phyloP scores from a whole-genome alignment of 1,140 invertebrate genomes.

The Drosophila truncata region DNA sequence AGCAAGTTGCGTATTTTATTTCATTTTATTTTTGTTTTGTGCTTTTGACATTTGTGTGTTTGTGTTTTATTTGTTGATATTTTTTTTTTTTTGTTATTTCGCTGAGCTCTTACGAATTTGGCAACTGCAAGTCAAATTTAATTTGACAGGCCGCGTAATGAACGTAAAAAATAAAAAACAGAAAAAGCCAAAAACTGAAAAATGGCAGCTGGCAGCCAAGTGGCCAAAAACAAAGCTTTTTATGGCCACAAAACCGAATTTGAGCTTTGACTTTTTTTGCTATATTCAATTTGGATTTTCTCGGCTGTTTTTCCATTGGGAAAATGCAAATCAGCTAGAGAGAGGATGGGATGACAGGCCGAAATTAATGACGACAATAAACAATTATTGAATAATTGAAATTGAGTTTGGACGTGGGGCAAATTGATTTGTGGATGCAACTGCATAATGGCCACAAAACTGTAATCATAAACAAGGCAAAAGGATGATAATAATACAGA shows the following conservation, averaged over 20 bases:
- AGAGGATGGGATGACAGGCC: slow-evolving; percentile 26
- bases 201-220: slow-evolving; percentile 57
- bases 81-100: slow-evolving; percentile 25
- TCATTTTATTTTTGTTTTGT: slow-evolving; percentile 23
- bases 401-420: slow-evolving; percentile 13
- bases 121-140: slow-evolving; percentile 74
- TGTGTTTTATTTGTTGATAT: slow-evolving; percentile 33
- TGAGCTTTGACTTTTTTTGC: slow-evolving; percentile 31
- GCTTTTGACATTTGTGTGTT: slow-evolving; percentile 26
- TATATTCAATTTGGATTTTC: slow-evolving; percentile 33
- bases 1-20: slow-evolving; percentile 23
- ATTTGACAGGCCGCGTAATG: slow-evolving; percentile 75
- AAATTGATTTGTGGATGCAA: slow-evolving; percentile 52
- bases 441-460: slow-evolving; percentile 33
- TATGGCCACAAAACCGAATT: slow-evolving; percentile 67
- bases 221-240: slow-evolving; percentile 73
- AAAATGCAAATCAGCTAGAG: slow-evolving; percentile 41
- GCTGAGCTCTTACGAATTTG: slow-evolving; percentile 67
- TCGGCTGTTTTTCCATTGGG: slow-evolving; percentile 25
- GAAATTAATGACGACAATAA: slow-evolving; percentile 57
- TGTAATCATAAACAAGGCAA: slow-evolving; percentile 21
- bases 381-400: slow-evolving; percentile 63
- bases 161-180: slow-evolving; percentile 29
- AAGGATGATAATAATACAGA: slow-evolving; percentile 10
- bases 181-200: slow-evolving; percentile 50